Percentiles rank a stretch among this genome's conserved stretches.
Evolutionary conservation across 2,888 invertebrate genomes (phyloP).

Genomic region (Biston betularia): DNA sequence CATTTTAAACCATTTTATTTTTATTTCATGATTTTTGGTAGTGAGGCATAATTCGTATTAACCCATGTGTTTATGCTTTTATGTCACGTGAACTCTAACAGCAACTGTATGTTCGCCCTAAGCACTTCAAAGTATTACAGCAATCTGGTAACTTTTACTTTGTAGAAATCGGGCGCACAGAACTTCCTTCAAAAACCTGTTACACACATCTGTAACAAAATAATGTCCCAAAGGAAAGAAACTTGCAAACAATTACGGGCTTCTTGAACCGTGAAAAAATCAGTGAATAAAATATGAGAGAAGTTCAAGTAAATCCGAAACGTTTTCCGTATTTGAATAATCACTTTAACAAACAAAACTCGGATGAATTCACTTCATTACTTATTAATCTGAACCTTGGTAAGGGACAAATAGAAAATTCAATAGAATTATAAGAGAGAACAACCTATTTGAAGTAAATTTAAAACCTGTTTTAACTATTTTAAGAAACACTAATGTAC

Average conservation of each 20-base stretch:
- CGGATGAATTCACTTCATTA: constrained; percentile 80
- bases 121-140: constrained; percentile 9
- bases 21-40: no score
- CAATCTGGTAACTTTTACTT: constrained; percentile 27
- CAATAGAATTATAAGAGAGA: constrained; percentile 1
- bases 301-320: constrained; percentile 82
- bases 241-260: constrained; percentile 76
- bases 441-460: no score
- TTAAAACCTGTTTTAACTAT: no score
- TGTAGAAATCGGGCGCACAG: constrained; percentile 43
- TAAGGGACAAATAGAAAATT: constrained; percentile 65
- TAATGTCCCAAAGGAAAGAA: constrained; percentile 47
- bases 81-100: not conserved
- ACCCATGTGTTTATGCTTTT: not conserved
- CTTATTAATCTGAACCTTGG: constrained; percentile 76
- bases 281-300: constrained; percentile 84
- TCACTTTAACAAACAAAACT: constrained; percentile 85
- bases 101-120: not conserved
- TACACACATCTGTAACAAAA: constrained; percentile 35
- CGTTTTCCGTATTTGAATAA: constrained; percentile 86
- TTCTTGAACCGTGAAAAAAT: constrained; percentile 78
- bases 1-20: no score
- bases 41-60: no score
- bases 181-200: constrained; percentile 36
- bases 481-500: no score